A percentile compares a stretch with the other conserved stretches of the same genome.
These are phyloP conservation scores for Meandrusa payeni DNA, from an alignment of 2,888 invertebrate genomes.

Conservation along the genomic window DNA sequence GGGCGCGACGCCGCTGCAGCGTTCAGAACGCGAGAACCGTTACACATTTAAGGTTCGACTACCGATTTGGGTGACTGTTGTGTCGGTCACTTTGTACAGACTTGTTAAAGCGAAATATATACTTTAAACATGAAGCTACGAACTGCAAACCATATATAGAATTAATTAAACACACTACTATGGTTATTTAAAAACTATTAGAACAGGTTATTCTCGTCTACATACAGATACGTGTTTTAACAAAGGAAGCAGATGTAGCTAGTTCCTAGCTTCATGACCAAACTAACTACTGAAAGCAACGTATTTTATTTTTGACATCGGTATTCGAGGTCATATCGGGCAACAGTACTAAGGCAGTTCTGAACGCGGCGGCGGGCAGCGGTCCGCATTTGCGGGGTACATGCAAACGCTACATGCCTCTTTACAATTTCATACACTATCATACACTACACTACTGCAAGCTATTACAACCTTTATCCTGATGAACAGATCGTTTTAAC, in stretches of 20 bases:
- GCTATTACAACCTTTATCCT: conserved; percentile 41
- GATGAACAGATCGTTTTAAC: conserved; percentile 39
- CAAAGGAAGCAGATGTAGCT: no score
- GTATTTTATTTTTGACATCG: not conserved
- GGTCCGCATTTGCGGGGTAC: conserved; percentile 63
- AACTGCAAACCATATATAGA: not conserved
- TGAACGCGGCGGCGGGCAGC: conserved; percentile 56
- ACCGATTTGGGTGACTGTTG: conserved; percentile 11
- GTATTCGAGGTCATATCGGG: not conserved
- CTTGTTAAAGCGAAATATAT: not conserved
- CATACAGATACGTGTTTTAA: no score
- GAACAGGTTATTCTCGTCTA: no score
- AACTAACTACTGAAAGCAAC: conserved; percentile 8
- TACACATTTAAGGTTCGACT: not conserved
- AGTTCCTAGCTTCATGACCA: not conserved
- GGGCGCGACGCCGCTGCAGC: conserved; percentile 62
- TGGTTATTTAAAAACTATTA: no score
- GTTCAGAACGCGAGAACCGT: conserved; percentile 46
- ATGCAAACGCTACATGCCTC: conserved; percentile 76
- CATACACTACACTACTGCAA: conserved; percentile 47
- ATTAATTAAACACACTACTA: no score
- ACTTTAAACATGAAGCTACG: not conserved
- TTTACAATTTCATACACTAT: conserved; percentile 47
- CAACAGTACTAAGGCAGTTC: conserved; percentile 36
- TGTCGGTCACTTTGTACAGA: conserved; percentile 6